phyloP scores from a whole-genome alignment of 2,797 vertebrate genomes.

The Florisuga fusca region DNA sequence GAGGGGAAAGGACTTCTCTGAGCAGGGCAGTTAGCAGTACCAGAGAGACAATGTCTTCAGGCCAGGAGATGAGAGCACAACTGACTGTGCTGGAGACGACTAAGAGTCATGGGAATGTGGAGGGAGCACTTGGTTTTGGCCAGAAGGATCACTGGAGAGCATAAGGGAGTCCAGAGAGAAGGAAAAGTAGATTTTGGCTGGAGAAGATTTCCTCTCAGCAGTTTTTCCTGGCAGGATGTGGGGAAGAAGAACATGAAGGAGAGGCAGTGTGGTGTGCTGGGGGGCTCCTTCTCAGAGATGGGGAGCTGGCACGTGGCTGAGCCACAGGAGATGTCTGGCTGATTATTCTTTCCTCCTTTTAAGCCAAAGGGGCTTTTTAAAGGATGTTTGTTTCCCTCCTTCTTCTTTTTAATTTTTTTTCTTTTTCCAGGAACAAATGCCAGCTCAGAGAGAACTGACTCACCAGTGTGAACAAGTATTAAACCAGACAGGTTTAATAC shows the following conservation, averaged over 20 bases:
- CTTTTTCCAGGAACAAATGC: constrained; percentile 49
- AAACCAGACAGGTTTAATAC: constrained; percentile 25
- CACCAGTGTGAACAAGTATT: constrained; percentile 33
- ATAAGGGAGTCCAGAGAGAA: background rate
- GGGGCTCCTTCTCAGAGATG: background rate
- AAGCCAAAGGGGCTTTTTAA: constrained; percentile 59
- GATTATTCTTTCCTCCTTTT: constrained; percentile 49
- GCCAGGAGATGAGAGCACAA: constrained; percentile 11
- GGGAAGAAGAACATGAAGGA: background rate
- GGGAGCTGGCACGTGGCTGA: background rate
- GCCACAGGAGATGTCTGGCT: background rate
- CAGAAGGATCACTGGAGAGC: background rate
- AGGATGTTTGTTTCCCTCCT: constrained; percentile 52
- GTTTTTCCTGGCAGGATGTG: constrained; percentile 59
- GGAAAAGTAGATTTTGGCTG: constrained; percentile 28
- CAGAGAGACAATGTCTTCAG: background rate
- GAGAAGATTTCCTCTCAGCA: constrained; percentile 42
- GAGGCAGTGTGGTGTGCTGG: background rate
- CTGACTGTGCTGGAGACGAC: constrained; percentile 37
- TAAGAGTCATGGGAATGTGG: constrained; percentile 45
- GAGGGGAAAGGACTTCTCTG: background rate
- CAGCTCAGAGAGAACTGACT: constrained; percentile 58
- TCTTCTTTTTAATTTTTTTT: constrained; percentile 35
- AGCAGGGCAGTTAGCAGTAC: background rate
- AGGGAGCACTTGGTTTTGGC: constrained; percentile 42